Conservation (phyloP, 2,797 vertebrate species). For the Ibycter americanus region DNA sequence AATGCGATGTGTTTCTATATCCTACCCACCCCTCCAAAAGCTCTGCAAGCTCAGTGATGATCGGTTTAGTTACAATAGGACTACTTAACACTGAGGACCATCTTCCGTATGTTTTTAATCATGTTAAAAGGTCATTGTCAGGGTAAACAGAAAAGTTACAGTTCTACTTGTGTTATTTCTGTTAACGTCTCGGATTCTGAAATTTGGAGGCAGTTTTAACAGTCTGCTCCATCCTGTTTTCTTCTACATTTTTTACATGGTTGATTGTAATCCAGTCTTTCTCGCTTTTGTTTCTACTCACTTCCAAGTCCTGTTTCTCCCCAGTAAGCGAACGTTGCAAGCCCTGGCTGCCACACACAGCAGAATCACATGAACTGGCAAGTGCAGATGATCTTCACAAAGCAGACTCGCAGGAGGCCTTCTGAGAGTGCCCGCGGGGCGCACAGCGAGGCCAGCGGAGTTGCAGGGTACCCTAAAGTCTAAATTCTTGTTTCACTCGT, state of each 20-base stretch:
- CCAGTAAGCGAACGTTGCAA: neutral
- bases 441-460: neutral
- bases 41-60: neutral
- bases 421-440: accelerated
- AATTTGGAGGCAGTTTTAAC: neutral
- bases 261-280: neutral
- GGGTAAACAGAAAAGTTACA: neutral
- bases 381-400: neutral
- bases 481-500: neutral
- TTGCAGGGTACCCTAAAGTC: neutral
- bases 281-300: neutral
- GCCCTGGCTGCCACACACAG: neutral
- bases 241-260: neutral
- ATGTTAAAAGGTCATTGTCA: neutral
- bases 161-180: slow-evolving; percentile 16
- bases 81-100: neutral
- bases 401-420: neutral
- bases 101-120: neutral
- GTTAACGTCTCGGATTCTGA: neutral
- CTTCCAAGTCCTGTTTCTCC: slow-evolving; percentile 7
- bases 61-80: neutral
- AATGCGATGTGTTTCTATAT: neutral
- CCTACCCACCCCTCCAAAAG: neutral
- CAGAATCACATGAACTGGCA: neutral
- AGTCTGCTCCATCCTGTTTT: neutral